Base-by-base conservation (phyloP, 2,888 invertebrate species). In the Acrobasis repandana region DNA sequence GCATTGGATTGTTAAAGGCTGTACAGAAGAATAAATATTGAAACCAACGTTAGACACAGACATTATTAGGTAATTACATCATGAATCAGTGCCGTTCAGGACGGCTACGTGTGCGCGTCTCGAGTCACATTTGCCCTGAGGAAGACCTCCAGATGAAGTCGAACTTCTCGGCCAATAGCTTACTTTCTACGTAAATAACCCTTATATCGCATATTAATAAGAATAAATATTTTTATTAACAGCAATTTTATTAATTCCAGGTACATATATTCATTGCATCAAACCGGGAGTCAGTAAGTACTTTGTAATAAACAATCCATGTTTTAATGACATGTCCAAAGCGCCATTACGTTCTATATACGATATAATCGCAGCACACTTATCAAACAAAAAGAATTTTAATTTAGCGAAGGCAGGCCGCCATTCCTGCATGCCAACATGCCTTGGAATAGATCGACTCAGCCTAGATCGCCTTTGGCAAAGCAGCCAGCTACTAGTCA, bases 401-500 rank as follows among this genome's bases (percentile, higher is more conserved):
- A 87, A 89, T 90, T 86, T 83, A 85, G 83, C 72, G 77, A 76
- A 76, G 77, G 73, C 82, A 79, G 75, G 71, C 79, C 80, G 80
- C 77, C 81, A 84, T 86, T 88, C 83, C 80, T 79, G 71, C 82
- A 79, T 82, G 82, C 82, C 83, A 77, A 75, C 78, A 75, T 80
- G 76, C 78, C 74, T 72, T 74, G 78, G 78, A 83, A 87, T 85
- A 83, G 83, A 85, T 85, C 79, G 78, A 74, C 77, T 80, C 76
- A 79, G 73, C 80, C 85, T 83, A 83, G 83, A 86, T 84, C 79
- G 90, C 90, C 90, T 78, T 79, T 83, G 90, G 90, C 90, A 80
- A 74, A 82, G 76, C 79, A 83, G 79, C 80, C 83, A 83, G 89
- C 89, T 89, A 89, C 88, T 86, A 91, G 90, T 90, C 90, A 90